phyloP scores from a whole-genome alignment of 2,888 invertebrate genomes.

The Ashinkailepas kermadecensis region DNA sequence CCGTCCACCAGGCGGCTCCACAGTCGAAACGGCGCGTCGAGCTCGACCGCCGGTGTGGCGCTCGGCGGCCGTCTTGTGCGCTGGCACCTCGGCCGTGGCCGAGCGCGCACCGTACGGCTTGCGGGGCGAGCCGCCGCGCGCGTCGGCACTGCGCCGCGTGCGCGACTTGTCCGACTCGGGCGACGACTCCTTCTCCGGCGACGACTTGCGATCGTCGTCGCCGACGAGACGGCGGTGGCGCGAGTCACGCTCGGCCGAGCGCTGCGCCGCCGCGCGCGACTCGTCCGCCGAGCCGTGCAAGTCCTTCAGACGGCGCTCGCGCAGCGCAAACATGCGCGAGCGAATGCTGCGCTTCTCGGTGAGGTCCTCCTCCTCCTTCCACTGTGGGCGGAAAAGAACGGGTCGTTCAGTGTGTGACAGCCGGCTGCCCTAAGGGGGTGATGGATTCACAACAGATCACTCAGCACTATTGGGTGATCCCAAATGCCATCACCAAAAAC shows the following conservation, averaged over 20 bases:
- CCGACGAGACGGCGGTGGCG: background rate
- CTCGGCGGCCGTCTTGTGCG: background rate
- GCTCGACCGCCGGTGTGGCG: background rate
- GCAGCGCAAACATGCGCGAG: constrained; percentile 71
- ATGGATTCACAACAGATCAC: background rate
- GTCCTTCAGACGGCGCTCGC: constrained; percentile 68
- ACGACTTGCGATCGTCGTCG: background rate
- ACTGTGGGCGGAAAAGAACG: constrained; percentile 47
- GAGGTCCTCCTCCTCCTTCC: constrained; percentile 79
- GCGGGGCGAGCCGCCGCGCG: background rate
- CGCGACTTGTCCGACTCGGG: background rate
- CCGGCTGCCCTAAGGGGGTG: too few species aligned
- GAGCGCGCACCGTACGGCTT: background rate
- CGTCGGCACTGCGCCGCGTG: background rate
- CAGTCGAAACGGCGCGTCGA: background rate
- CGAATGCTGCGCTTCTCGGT: constrained; percentile 78
- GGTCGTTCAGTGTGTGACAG: too few species aligned
- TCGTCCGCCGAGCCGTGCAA: constrained; percentile 23
- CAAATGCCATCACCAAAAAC: too few species aligned
- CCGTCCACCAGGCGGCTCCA: background rate
- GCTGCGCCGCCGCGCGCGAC: background rate
- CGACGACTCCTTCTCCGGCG: background rate
- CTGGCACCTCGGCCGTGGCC: constrained; percentile 1
- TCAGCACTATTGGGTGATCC: too few species aligned
- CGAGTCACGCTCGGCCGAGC: background rate